A percentile compares a stretch with the other conserved stretches of the same genome.
These are phyloP conservation scores for Halcyon malimbica DNA, from an alignment of 2,113 vertebrate genomes.

Conservation along the genomic window DNA sequence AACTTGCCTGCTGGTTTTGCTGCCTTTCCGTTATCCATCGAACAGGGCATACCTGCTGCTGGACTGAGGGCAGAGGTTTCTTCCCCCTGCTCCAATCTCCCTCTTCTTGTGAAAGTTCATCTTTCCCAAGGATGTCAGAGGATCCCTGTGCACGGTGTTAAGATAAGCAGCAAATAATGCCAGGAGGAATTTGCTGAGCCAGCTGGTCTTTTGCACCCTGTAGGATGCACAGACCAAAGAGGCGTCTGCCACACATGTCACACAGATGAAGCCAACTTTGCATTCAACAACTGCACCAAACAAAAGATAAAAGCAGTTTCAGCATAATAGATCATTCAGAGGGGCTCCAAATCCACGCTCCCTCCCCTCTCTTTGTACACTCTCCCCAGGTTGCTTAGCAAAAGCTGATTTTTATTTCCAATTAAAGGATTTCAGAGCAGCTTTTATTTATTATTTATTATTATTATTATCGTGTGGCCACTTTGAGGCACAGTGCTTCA, in stretches of 20 bases:
- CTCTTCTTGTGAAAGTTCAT: background rate
- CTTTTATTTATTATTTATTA: constrained; percentile 63
- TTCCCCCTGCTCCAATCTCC: background rate
- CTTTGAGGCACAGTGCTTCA: constrained; percentile 15
- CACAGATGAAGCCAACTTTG: constrained; percentile 71
- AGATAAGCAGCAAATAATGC: constrained; percentile 56
- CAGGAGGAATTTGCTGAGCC: constrained; percentile 66
- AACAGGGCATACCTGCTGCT: background rate
- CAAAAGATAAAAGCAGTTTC: constrained; percentile 70
- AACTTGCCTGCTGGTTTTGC: background rate
- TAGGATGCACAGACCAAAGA: constrained; percentile 69
- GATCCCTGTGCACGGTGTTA: background rate
- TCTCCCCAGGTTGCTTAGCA: constrained; percentile 63
- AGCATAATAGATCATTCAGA: constrained; percentile 64
- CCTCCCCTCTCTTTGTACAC: constrained; percentile 27
- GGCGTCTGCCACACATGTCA: constrained; percentile 69
- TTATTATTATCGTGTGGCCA: constrained; percentile 14
- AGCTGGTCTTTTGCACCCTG: constrained; percentile 65
- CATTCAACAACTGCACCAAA: constrained; percentile 69
- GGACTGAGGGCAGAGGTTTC: background rate
- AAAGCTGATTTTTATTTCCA: constrained; percentile 64
- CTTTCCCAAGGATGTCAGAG: constrained; percentile 46
- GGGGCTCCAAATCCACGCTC: constrained; percentile 10
- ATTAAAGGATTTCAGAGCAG: constrained; percentile 51
- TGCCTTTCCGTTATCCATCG: background rate